phyloP scores from a whole-genome alignment of 2,888 invertebrate species.

The Myathropa florea region DNA sequence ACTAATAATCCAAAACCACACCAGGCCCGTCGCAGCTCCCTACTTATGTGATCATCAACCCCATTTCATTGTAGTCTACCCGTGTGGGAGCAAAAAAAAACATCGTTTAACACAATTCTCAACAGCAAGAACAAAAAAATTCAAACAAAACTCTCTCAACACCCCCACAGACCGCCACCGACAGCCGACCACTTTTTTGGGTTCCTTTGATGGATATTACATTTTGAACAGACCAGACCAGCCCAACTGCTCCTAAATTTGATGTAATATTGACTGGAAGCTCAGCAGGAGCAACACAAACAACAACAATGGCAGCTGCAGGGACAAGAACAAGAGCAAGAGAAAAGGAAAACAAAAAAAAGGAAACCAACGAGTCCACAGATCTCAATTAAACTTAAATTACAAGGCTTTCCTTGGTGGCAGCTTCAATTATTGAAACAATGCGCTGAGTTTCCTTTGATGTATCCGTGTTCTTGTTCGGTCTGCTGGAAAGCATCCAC shows the following conservation, averaged over 20 bases:
- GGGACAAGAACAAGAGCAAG: neutral
- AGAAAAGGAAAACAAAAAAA: neutral
- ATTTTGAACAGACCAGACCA: slow-evolving; percentile 50
- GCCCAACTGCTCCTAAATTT: slow-evolving; percentile 15
- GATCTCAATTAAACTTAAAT: slow-evolving; percentile 68
- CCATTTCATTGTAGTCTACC: slow-evolving; percentile 8
- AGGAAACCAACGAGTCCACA: slow-evolving; percentile 49
- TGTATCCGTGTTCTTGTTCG: slow-evolving; percentile 45
- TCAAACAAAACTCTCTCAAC: slow-evolving; percentile 10
- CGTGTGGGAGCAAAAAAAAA: slow-evolving; percentile 3
- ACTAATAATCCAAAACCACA: neutral
- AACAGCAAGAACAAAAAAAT: neutral
- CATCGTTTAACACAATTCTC: slow-evolving; percentile 56
- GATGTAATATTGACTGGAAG: neutral
- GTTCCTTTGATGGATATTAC: slow-evolving; percentile 63
- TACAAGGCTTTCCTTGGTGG: slow-evolving; percentile 54
- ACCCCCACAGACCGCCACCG: slow-evolving; percentile 36
- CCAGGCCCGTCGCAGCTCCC: neutral
- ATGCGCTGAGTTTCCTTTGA: slow-evolving; percentile 62
- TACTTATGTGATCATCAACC: slow-evolving; percentile 49
- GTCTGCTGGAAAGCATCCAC: slow-evolving; percentile 41
- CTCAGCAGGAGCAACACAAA: neutral
- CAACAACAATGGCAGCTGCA: neutral
- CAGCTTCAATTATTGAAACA: slow-evolving; percentile 61
- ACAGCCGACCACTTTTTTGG: slow-evolving; percentile 36